Evolutionary conservation across 2,113 vertebrate genomes (phyloP), one percentile per base, ranked within the genome.

Genomic region (Actenoides hombroni): DNA sequence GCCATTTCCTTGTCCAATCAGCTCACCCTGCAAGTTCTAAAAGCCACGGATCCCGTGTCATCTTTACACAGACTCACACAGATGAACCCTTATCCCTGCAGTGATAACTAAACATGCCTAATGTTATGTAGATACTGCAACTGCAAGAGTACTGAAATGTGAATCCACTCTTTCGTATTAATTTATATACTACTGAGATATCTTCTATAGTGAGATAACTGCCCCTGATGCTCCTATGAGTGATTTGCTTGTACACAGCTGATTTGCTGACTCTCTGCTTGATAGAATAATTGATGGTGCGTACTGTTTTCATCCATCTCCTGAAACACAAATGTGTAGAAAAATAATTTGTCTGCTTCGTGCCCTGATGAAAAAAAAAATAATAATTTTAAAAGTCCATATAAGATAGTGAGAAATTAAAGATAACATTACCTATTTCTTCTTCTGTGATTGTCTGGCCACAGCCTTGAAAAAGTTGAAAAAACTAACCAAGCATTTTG

Each of bases 401-500:
- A 35, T 59, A 71, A 87, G 87, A 84, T 73, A 93, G 57, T 69
- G 35, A 78, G 70, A 76, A 96, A 57, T 69, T 88, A 92, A 86
- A 57, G 31, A 49, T 44, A 29, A 48, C 9, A 5, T 33, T 73
- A 71, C 28, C 76, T 57, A 13, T 60, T 83, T 67, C 64, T 94
- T 80, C 24, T 70, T 67, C 65, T 46, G 74, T 64, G 37, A 59
- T 61, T 86, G 16, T 48, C 48, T 53, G 31, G 48, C 60, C 73
- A 61, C 44, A 61, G 73, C 61, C 74, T 60, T 64, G 60, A 86
- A 91, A 65, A 82, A 75, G 53, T 54, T 92, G 49, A 84, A 57
- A 73, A 92, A 92, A 82, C 53, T 79, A 64, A 57, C 64, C 4
- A 5, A 95, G 60, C 5, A 0, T 94, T 69, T 59, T 83, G 69